Evolutionary conservation across 2,888 invertebrate species (phyloP), one percentile per base, ranked within the genome.

Genomic region (Cerastis leucographa): DNA sequence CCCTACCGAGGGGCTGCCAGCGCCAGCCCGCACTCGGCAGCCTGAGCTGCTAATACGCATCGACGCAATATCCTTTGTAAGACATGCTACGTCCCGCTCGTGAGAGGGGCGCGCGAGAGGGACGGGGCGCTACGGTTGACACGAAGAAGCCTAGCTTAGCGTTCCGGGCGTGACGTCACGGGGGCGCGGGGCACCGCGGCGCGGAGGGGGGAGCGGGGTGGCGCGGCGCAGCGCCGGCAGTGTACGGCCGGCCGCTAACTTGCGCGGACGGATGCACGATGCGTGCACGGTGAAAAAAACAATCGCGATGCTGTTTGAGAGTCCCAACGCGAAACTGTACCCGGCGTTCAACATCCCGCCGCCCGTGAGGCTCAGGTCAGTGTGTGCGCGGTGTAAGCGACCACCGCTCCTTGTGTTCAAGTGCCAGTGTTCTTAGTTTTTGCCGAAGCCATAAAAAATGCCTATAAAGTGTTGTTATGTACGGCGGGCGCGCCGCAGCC

Each of bases 271-370:
- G 86, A 89, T 92, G 89, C 94, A 94, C 89, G 74, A 94, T 93
- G 95, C 92, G 93, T 92, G 92, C 92, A 91, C 95, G 93, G 95
- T 95, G 94, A 95, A 95, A 94, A 78, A 94, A 92, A 88, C 83
- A 83, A 90, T 92, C 94, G 94, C 94, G 94, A 98, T 98, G 98
- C 96, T 98, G 95, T 98, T 98, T 94, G 98, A 98, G 95, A 98
- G 97, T 97, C 97, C 97, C 92, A 97, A 97, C 92, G 97, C 98
- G 95, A 97, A 98, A 95, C 97, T 97, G 94, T 97, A 97, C 94
- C 97, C 97, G 90, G 96, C 96, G 90, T 98, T 98, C 95, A 97
- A 97, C 95, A 97, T 98, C 93, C 98, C 98, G 91, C 98, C 98
- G 93, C 98, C 98, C 88, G 97, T 98, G 82, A 94, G 97, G 93